Conservation (phyloP, 2,113 vertebrate genomes). For the Platichthys flesus region DNA sequence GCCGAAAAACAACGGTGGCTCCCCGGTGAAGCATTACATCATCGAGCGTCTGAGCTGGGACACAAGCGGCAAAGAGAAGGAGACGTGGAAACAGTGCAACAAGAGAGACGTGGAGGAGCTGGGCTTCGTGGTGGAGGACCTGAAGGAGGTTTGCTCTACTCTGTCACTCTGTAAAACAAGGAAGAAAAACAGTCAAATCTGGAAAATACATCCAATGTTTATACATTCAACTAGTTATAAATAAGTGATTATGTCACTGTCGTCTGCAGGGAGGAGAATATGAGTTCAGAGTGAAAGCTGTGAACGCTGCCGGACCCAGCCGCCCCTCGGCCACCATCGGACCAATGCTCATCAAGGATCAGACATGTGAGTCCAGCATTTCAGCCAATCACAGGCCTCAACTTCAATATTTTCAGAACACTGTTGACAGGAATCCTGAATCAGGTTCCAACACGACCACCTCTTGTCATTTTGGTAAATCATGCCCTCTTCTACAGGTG, state of each 20-base stretch:
- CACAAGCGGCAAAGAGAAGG: conserved; percentile 93
- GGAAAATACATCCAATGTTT: no score
- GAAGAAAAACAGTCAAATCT: no score
- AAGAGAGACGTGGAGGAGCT: conserved; percentile 78
- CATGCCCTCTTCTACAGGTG: conserved; percentile 75
- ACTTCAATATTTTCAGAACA: background rate
- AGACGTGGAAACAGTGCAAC: conserved; percentile 97
- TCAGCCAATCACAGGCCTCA: background rate
- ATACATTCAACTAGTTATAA: no score
- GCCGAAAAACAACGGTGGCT: conserved; percentile 95
- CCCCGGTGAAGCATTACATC: conserved; percentile 95
- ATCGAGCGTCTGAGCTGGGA: conserved; percentile 96
- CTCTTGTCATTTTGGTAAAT: background rate
- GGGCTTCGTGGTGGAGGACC: conserved; percentile 74
- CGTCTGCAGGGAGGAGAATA: conserved; percentile 90
- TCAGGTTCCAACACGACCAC: no score
- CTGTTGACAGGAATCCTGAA: no score
- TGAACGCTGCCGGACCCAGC: conserved; percentile 94
- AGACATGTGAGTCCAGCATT: conserved; percentile 89
- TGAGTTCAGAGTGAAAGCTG: conserved; percentile 97
- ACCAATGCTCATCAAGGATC: conserved; percentile 93
- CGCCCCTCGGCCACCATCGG: conserved; percentile 93
- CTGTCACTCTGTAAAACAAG: background rate
- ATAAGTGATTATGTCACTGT: background rate
- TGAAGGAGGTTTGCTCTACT: conserved; percentile 67